Conservation (phyloP, 1,140 invertebrate species). For the Apocrypta bakeri region DNA sequence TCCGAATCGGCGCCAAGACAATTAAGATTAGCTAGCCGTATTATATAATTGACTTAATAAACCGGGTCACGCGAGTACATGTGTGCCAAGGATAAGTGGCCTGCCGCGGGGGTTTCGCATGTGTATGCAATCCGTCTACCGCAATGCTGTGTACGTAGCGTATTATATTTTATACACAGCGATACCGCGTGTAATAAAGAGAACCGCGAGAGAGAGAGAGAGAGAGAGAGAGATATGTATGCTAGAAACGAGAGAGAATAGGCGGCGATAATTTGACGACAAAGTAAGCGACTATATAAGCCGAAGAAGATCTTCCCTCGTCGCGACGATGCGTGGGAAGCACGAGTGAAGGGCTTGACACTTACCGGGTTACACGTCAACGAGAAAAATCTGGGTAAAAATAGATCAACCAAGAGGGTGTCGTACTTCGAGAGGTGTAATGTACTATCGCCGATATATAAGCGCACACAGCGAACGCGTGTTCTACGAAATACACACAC, state of each 20-base stretch:
- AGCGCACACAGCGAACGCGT: too few relatives aligned
- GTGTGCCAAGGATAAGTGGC: conserved; percentile 44
- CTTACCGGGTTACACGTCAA: conserved; percentile 19
- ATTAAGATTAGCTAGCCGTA: conserved; percentile 23
- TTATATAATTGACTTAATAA: conserved; percentile 52
- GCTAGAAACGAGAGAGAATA: too few relatives aligned
- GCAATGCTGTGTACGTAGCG: not conserved
- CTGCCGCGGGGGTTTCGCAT: not conserved
- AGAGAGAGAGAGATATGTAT: not conserved
- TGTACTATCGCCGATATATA: too few relatives aligned
- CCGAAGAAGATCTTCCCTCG: not conserved
- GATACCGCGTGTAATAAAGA: too few relatives aligned
- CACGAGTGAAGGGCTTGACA: not conserved
- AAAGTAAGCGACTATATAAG: not conserved
- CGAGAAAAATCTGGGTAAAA: conserved; percentile 3
- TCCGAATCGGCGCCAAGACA: not conserved
- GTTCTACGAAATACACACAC: too few relatives aligned
- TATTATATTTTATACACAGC: not conserved
- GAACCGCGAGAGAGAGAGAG: not conserved
- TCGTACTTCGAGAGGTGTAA: too few relatives aligned
- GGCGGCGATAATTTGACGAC: not conserved
- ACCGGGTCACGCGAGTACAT: conserved; percentile 36
- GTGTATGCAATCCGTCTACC: not conserved
- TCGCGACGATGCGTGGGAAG: not conserved
- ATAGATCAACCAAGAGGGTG: not conserved